phyloP scores from a whole-genome alignment of 2,113 vertebrate genomes.

The Cynopterus brachyotis region DNA sequence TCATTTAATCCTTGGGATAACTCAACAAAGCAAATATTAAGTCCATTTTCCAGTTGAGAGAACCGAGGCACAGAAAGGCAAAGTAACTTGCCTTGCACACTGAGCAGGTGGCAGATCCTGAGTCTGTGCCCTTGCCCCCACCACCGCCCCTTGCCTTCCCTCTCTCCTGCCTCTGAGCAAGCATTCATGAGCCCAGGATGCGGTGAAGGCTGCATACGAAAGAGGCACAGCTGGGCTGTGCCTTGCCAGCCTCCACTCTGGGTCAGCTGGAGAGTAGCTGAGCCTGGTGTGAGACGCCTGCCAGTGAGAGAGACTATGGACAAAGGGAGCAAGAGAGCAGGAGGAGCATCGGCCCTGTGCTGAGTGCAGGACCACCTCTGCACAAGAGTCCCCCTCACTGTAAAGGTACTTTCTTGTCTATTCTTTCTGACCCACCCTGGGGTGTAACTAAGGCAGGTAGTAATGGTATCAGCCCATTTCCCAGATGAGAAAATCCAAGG shows the following conservation, averaged over 20 bases:
- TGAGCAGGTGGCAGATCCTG: neutral
- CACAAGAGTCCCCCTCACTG: neutral
- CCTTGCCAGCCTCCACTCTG: neutral
- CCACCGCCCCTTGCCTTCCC: neutral
- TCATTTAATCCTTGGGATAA: neutral
- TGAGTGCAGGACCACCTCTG: neutral
- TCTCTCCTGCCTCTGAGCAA: neutral
- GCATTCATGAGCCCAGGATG: neutral
- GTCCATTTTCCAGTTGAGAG: neutral
- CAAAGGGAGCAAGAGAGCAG: neutral
- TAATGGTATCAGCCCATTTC: neutral
- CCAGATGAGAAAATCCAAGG: neutral
- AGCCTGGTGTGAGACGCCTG: neutral
- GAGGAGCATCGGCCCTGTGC: neutral
- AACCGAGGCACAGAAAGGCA: neutral
- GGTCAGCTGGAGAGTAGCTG: neutral
- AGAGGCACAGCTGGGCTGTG: neutral
- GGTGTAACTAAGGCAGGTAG: neutral
- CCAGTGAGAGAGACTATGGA: neutral
- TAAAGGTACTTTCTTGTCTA: neutral
- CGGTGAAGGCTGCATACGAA: neutral
- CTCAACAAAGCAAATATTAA: neutral
- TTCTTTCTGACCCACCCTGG: neutral
- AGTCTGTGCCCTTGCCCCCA: neutral
- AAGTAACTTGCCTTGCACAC: neutral